Evolutionary conservation across 2,888 invertebrate species (phyloP).

Genomic region (Diadegma fenestrale): DNA sequence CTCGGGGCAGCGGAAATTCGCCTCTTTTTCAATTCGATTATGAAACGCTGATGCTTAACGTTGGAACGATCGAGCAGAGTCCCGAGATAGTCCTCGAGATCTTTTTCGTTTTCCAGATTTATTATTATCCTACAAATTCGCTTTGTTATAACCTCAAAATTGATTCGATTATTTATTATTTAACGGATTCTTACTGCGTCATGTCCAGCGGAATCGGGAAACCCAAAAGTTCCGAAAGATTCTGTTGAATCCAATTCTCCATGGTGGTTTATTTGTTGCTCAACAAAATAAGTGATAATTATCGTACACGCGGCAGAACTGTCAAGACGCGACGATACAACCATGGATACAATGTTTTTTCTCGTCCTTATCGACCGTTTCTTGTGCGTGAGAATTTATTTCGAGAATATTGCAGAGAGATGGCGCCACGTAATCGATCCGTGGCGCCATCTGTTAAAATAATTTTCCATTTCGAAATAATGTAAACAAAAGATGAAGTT

Average conservation of each 20-base stretch:
- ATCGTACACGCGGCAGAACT: conserved; percentile 16
- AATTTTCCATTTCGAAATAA: background rate
- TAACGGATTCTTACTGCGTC: conserved; percentile 86
- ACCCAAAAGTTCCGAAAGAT: conserved; percentile 88
- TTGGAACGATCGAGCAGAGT: conserved; percentile 90
- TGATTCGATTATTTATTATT: background rate
- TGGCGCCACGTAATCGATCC: background rate
- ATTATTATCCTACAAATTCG: conserved; percentile 88
- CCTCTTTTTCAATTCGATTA: conserved; percentile 86
- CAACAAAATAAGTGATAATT: background rate
- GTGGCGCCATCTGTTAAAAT: background rate
- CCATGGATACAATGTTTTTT: too few species aligned
- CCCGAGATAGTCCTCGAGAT: conserved; percentile 92
- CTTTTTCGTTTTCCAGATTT: conserved; percentile 89
- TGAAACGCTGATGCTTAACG: conserved; percentile 89
- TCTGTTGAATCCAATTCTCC: conserved; percentile 89
- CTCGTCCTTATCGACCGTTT: too few species aligned
- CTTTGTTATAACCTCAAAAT: background rate
- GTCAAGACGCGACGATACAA: background rate
- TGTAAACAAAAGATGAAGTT: background rate
- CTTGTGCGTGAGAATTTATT: too few species aligned
- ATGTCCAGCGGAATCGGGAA: conserved; percentile 90
- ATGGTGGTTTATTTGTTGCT: conserved; percentile 80
- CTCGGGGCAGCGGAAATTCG: conserved; percentile 23
- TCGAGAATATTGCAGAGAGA: background rate